phyloP scores from a whole-genome alignment of 2,888 invertebrate genomes.

The Uloborus plumipes region DNA sequence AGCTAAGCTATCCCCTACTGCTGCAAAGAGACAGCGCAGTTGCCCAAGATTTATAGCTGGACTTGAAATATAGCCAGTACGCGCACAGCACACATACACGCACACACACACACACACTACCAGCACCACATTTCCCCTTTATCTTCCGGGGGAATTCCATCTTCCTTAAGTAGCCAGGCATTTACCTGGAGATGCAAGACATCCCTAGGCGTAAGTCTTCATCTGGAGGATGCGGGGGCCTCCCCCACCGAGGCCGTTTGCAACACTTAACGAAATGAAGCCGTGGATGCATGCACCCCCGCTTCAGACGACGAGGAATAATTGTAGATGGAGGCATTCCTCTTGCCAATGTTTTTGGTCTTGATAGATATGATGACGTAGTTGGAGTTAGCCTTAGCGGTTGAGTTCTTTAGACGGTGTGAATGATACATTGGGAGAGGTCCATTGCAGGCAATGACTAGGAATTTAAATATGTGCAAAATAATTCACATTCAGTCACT shows the following conservation, averaged over 20 bases:
- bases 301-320: too few species aligned
- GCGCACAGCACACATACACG: background rate
- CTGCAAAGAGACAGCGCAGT: too few species aligned
- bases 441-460: too few species aligned
- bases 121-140: constrained; percentile 34
- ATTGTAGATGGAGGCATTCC: too few species aligned
- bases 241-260: constrained; percentile 29
- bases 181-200: constrained; percentile 31
- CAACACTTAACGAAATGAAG: constrained; percentile 58
- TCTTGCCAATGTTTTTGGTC: too few species aligned
- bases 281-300: constrained; percentile 5
- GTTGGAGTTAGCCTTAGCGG: too few species aligned
- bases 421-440: too few species aligned
- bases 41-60: constrained; percentile 36
- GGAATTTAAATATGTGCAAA: too few species aligned
- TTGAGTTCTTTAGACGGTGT: too few species aligned
- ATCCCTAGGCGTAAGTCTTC: constrained; percentile 33
- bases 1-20: constrained; percentile 2
- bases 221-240: constrained; percentile 17
- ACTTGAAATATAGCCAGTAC: constrained; percentile 47
- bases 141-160: constrained; percentile 48
- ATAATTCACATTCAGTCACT: too few species aligned
- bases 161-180: constrained; percentile 46
- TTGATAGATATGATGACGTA: too few species aligned
- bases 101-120: background rate